A percentile compares a stretch with the other conserved stretches of the same genome.
phyloP scores from a whole-genome alignment of 2,888 invertebrate genomes.

The Meganola albula region DNA sequence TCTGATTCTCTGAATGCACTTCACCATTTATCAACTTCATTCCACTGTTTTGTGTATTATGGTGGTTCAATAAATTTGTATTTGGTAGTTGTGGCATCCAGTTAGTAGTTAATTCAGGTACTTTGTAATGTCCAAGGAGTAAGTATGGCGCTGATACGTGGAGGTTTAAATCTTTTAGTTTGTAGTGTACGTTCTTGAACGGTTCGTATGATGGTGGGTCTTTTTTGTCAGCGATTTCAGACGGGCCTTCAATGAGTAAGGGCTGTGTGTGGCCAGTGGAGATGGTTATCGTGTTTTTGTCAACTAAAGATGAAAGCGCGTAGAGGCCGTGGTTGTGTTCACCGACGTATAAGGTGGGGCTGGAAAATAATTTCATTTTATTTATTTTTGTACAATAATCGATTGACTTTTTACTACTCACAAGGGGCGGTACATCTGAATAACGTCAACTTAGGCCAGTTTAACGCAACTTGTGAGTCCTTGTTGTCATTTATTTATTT shows the following conservation, averaged over 20 bases:
- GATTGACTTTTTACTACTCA: too few species aligned
- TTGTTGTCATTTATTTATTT: too few species aligned
- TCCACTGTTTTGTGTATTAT: conserved; percentile 38
- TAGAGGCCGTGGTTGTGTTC: conserved; percentile 91
- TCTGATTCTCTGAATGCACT: conserved; percentile 48
- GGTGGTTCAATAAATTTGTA: conserved; percentile 44
- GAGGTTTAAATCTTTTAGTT: conserved; percentile 59
- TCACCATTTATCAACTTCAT: conserved; percentile 63
- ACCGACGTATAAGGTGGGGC: conserved; percentile 95
- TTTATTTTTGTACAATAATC: too few species aligned
- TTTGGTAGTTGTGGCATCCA: conserved; percentile 66
- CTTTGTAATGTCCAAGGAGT: conserved; percentile 83
- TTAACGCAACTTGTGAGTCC: too few species aligned
- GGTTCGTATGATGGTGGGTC: conserved; percentile 63
- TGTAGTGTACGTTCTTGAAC: conserved; percentile 67
- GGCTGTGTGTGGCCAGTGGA: conserved; percentile 83
- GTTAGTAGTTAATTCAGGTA: conserved; percentile 78
- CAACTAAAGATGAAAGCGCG: conserved; percentile 94
- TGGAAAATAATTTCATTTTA: conserved; percentile 56
- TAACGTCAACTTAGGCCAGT: too few species aligned
- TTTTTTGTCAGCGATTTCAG: conserved; percentile 34
- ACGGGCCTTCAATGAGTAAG: conserved; percentile 86
- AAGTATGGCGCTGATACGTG: conserved; percentile 68
- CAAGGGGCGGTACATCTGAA: too few species aligned
- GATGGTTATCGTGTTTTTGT: conserved; percentile 92